A percentile compares a stretch with the other conserved stretches of the same genome.
Conservation (phyloP, 2,113 vertebrate genomes). For the Onychostruthus taczanowskii region DNA sequence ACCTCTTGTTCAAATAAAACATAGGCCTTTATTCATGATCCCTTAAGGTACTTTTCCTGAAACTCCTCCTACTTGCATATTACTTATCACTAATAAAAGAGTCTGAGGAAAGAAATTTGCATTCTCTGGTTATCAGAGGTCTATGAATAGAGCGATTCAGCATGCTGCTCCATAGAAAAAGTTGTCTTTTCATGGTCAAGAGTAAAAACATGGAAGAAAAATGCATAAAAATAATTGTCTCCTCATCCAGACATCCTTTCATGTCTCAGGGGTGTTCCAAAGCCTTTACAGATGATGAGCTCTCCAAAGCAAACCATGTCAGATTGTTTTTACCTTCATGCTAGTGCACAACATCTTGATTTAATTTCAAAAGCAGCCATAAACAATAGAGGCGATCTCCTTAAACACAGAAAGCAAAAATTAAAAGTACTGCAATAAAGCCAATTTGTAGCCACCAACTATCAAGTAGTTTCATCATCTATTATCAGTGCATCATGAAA, state of each 20-base stretch:
- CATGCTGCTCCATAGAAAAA: not conserved
- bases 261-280: not conserved
- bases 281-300: not conserved
- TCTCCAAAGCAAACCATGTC: not conserved
- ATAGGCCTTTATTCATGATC: not conserved
- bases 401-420: not conserved
- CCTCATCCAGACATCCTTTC: not conserved
- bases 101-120: not conserved
- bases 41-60: not conserved
- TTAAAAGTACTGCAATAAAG: not conserved
- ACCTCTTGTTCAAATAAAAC: not conserved
- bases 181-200: not conserved
- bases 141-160: not conserved
- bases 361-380: not conserved
- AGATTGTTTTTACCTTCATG: not conserved
- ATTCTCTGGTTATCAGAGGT: not conserved
- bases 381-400: not conserved
- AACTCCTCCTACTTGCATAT: not conserved
- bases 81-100: not conserved
- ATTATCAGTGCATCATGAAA: not conserved
- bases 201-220: not conserved
- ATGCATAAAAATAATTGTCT: not conserved
- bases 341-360: not conserved
- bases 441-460: not conserved
- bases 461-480: not conserved